Conservation (phyloP, 2,797 vertebrate genomes). For the Rhinophrynus dorsalis region DNA sequence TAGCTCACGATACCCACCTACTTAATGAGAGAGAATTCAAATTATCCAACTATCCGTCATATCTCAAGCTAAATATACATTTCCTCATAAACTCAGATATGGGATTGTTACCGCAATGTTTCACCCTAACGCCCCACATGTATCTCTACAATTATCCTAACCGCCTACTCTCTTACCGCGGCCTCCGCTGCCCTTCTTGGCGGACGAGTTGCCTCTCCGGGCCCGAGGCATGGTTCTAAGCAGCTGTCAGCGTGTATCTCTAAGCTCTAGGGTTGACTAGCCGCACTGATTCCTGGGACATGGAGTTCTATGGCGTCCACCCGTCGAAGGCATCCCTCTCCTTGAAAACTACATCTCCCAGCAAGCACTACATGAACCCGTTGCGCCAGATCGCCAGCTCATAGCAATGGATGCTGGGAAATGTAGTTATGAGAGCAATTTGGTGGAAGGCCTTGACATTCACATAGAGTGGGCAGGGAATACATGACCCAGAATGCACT, state of each 20-base stretch:
- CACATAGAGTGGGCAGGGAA: not conserved
- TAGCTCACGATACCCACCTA: too few species aligned
- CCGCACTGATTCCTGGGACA: constrained; percentile 49
- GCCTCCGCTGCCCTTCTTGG: constrained; percentile 42
- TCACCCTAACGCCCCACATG: not conserved
- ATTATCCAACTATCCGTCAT: too few species aligned
- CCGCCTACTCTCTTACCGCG: constrained; percentile 51
- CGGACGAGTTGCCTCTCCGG: constrained; percentile 47
- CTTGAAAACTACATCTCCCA: constrained; percentile 53
- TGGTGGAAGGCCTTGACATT: too few species aligned
- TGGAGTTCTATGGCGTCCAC: constrained; percentile 28
- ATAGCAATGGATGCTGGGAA: not conserved
- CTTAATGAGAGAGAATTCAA: too few species aligned
- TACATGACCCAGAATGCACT: not conserved
- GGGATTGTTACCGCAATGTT: too few species aligned
- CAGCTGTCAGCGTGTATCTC: constrained; percentile 35
- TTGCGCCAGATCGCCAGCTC: too few species aligned
- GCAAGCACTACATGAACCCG: not conserved
- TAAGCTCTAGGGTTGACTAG: not conserved
- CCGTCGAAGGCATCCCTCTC: not conserved
- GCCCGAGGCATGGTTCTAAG: constrained; percentile 53
- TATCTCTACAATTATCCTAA: too few species aligned
- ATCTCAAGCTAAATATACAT: too few species aligned
- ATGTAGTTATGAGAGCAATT: not conserved
- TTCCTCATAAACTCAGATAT: too few species aligned